A percentile compares a stretch with the other conserved stretches of the same genome.
Conservation (phyloP, 2,113 vertebrate genomes). For the Antechinus stuartii region DNA sequence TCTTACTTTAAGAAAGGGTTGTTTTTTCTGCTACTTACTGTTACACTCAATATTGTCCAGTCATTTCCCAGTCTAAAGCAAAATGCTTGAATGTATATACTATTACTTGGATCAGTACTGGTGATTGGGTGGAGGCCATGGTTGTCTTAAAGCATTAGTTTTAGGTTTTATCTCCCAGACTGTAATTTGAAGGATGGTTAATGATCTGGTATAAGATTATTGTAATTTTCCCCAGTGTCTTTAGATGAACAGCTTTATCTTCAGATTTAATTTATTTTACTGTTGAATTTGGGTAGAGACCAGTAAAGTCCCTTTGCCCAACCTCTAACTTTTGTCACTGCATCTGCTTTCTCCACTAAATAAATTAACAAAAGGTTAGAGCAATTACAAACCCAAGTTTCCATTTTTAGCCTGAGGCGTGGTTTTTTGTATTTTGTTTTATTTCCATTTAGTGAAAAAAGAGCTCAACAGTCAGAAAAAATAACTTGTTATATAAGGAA, state of each 20-base stretch:
- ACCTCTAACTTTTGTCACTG: background rate
- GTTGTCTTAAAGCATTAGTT: background rate
- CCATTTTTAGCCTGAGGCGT: background rate
- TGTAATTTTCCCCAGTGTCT: background rate
- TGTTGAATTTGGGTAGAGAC: background rate
- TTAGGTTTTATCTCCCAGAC: background rate
- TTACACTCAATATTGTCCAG: slow-evolving; percentile 9
- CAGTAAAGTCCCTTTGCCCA: background rate
- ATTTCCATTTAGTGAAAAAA: background rate
- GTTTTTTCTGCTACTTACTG: slow-evolving; percentile 2
- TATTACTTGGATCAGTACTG: background rate
- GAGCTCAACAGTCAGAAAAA: background rate
- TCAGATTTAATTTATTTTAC: background rate
- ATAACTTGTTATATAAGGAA: background rate
- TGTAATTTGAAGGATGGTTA: background rate
- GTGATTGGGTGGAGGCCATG: background rate
- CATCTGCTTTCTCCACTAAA: background rate
- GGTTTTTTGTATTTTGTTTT: background rate
- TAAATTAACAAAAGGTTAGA: background rate
- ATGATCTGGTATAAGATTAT: background rate
- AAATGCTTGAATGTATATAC: background rate
- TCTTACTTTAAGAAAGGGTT: background rate
- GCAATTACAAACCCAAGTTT: background rate
- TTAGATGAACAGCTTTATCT: background rate
- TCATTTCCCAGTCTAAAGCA: slow-evolving; percentile 66